Base-by-base conservation (phyloP, 2,888 invertebrate genomes). In the Hirtodrosophila confusa region DNA sequence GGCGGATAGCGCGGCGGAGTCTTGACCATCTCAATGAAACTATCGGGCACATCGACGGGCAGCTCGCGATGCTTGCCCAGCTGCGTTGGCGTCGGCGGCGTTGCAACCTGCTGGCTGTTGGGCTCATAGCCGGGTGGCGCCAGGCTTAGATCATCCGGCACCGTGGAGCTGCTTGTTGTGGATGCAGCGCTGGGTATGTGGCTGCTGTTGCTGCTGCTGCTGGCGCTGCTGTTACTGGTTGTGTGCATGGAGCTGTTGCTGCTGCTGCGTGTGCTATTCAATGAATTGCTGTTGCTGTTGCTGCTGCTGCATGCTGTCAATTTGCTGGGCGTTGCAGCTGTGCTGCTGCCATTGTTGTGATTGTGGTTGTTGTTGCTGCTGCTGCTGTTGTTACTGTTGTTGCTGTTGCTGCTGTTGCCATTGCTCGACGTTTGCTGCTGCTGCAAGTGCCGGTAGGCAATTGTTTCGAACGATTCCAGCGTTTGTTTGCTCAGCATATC, bases 41-140 rank as follows among this genome's bases (percentile, higher is more conserved):
- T 94, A 71, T 96, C 97, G 4, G 97, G 97, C 73, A 97, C 97
- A 91, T 97, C 97, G 62, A 97, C 97, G 3, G 97, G 96, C 93
- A 95, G 93, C 90, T 95, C 95, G 68, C 94, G 92, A 84, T 92
- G 92, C 63, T 91, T 91, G 5, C 63, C 48, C 36, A 80, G 67
- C 39, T 58, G 80, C 27, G 27, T 27, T 27, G 31, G 31, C 31
- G 3, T 63, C 40, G 44, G 33, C 53, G 53, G 37, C 33, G 41
- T 47, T 8, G 3, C 9, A 6, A 29, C 53, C 12, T 41, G 60
- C 9, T 58, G 51, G 54, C 10, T 57, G 69, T 9, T 50, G 29
- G 89, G 57, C 65, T 91, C 92, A 56, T 90, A 91, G 65, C 90
- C 89, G 0, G 91, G 91, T 3, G 91, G 90, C 0, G 91, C 90